phyloP scores from a whole-genome alignment of 2,888 invertebrate species.

The Sympetrum striolatum region DNA sequence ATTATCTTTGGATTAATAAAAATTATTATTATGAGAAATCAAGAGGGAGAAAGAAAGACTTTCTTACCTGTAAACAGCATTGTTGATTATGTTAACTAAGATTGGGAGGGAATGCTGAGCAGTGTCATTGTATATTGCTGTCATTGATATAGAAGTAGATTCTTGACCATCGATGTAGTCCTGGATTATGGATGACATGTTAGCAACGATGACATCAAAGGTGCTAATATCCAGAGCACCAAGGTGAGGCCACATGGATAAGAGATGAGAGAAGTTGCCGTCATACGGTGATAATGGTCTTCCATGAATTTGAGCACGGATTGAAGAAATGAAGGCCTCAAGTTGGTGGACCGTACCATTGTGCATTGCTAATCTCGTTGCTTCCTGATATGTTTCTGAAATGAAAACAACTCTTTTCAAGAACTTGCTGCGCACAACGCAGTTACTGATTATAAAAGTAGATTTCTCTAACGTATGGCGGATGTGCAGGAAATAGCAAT shows the following conservation, averaged over 20 bases:
- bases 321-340: conserved; percentile 55
- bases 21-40: background rate
- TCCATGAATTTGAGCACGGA: conserved; percentile 56
- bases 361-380: conserved; percentile 68
- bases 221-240: conserved; percentile 70
- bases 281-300: conserved; percentile 64
- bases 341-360: conserved; percentile 62
- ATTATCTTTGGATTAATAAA: no score
- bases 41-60: background rate
- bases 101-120: conserved; percentile 80
- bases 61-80: conserved; percentile 72
- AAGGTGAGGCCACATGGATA: conserved; percentile 70
- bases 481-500: no score
- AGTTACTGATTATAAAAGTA: no score
- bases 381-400: conserved; percentile 65
- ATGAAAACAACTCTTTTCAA: conserved; percentile 40
- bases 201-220: conserved; percentile 54
- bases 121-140: conserved; percentile 78
- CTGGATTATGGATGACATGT: conserved; percentile 1
- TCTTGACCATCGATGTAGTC: conserved; percentile 41
- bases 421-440: no score
- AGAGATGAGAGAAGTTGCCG: conserved; percentile 70
- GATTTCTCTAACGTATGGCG: no score
- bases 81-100: conserved; percentile 74
- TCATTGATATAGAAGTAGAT: conserved; percentile 65